Base-by-base conservation (phyloP, 2,888 invertebrate species). In the Brenthis daphne region DNA sequence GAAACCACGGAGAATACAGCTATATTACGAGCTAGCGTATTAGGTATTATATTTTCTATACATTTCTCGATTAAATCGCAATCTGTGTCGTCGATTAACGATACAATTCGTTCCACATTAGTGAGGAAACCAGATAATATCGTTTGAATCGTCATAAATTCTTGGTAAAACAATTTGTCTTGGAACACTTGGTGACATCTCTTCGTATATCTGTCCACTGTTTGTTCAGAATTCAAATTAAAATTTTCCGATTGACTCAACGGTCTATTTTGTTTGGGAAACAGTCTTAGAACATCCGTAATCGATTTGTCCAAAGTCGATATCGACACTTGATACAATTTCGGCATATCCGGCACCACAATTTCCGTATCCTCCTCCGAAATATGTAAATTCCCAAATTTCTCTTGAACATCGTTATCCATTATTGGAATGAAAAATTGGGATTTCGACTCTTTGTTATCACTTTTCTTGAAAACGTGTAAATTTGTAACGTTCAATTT, bases 101-200 rank as follows among this genome's bases (percentile, higher is more conserved):
- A 71, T 43, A 87, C 79, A 11, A 91, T 83, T 72, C 84, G 80
- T 53, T 87, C 79, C 3, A 90, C 68, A 0, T 85, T 77, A 33
- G 85, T 77, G 37, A 93, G 75, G 64, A 87, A 89, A 1, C 90
- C 90, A 0, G 80, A 81, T 60, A 93, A 70, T 48, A 90, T 78
- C 0, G 85, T 88, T 67, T 93, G 93, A 1, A 92, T 76, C 0
- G 82, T 87, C 24, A 85, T 79, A 57, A 90, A 91, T 72, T 93
- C 92, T 77, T 91, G 88, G 70, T 92, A 90, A 73, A 93, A 93
- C 2, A 90, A 71, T 75, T 92, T 92, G 47, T 93, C 93, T 82
- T 91, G 89, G 47, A 93, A 93, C 0, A 93, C 92, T 82, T 92
- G 90, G 57, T 92, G 93, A 48, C 93, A 93, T 37, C 92, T 80